Evolutionary conservation across 2,113 vertebrate species (phyloP), one percentile per base, ranked within the genome.

Genomic region (Anguilla japonica): DNA sequence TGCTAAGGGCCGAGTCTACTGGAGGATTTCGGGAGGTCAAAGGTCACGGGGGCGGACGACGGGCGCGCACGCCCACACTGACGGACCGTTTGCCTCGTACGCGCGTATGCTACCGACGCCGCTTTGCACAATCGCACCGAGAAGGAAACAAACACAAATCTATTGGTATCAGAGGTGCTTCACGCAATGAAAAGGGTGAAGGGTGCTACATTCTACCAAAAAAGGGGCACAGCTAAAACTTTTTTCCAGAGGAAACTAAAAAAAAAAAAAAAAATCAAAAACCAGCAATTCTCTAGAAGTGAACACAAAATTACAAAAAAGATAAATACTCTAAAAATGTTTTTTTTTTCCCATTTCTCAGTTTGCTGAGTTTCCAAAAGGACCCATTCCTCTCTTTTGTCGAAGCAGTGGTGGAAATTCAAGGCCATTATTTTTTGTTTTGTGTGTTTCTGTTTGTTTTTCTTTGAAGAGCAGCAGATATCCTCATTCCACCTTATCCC

Each of bases 51-150:
- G 93, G 94, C 92, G 95, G 93, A 16, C 14, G 41, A 80, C 82
- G 94, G 95, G 94, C 86, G 86, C 91, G 91, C 93, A 92, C 84
- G 94, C 86, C 85, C 91, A 91, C 93, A 92, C 84, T 91, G 94
- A 93, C 94, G 93, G 92, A 94, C 93, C 90, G 95, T 96, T 60
- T 96, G 95, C 96, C 92, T 95, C 96, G 94, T 95, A 96, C 97
- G 97, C 95, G 97, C 98, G 96, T 96, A 96, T 94, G 95, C 96
- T 95, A 95, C 95, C 93, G 94, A 92, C 94, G 96, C 95, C 96
- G 93, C 95, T 96, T 97, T 99, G 98, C 98, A 97, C 97, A 98
- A 97, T 97, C 94, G 96, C 96, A 95, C 93, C 94, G 95, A 96
- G 95, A 95, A 94, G 90, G 87, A 90, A 89, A 90, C 87, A 91